Conservation (phyloP, 2,797 vertebrate genomes). For the Catharus ustulatus region DNA sequence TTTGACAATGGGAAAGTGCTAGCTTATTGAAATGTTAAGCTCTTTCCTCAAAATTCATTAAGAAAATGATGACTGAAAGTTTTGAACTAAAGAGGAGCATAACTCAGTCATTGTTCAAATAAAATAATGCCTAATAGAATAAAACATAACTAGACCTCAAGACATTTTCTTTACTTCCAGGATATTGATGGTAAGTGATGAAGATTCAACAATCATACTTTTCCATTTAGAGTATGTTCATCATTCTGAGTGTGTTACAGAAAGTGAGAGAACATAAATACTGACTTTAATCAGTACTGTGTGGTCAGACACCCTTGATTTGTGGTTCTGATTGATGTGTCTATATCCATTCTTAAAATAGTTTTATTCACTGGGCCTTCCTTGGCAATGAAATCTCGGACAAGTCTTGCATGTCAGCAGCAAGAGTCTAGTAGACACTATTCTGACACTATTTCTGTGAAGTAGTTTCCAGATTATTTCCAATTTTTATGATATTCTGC, state of each 20-base stretch:
- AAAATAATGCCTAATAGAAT: background rate
- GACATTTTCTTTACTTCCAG: constrained; percentile 6
- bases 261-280: constrained; percentile 37
- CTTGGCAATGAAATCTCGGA: background rate
- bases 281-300: background rate
- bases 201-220: constrained; percentile 16
- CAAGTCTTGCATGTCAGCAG: constrained; percentile 14
- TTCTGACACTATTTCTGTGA: background rate
- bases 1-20: background rate
- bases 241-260: constrained; percentile 25
- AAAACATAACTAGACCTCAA: background rate
- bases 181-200: constrained; percentile 22
- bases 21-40: background rate
- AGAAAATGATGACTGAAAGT: background rate
- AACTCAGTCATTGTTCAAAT: background rate
- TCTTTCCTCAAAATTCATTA: background rate
- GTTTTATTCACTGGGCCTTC: constrained; percentile 13
- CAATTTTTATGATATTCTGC: background rate
- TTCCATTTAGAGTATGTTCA: constrained; percentile 37
- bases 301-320: background rate
- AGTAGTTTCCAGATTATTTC: background rate
- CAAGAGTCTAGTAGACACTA: background rate
- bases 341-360: constrained; percentile 40
- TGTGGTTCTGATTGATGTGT: constrained; percentile 21
- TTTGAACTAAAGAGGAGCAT: background rate